Evolutionary conservation across 2,113 vertebrate genomes (phyloP), one percentile per base, ranked within the genome.

Genomic region (Heliornis fulica): DNA sequence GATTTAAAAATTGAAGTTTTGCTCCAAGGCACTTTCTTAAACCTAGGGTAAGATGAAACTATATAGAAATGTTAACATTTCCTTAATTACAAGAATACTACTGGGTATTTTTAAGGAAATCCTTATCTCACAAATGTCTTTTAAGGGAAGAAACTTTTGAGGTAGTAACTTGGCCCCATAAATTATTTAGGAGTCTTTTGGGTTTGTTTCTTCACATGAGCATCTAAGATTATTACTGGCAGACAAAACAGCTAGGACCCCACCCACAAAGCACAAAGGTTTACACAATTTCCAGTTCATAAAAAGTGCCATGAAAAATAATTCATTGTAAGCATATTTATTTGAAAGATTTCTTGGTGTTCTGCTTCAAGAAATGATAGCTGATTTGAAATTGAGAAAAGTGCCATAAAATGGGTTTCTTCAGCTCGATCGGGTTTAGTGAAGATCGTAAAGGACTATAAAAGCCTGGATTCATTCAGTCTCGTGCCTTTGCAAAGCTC

Each of bases 381-480:
- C 18, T 89, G 83, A 93, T 84, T 86, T 89, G 36, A 92, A 92
- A 92, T 60, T 78, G 90, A 92, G 64, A 75, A 36, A 94, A 92
- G 61, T 78, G 65, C 65, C 69, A 91, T 96, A 92, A 94, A 96
- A 96, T 46, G 72, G 45, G 38, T 90, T 96, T 89, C 83, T 92
- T 93, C 86, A 89, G 72, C 72, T 94, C 4, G 80, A 87, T 96
- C 90, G 76, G 96, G 90, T 95, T 96, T 92, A 94, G 83, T 64
- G 89, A 82, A 87, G 65, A 93, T 87, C 0, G 25, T 93, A 95
- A 96, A 93, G 65, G 53, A 96, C 88, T 95, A 69, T 82, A 94
- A 96, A 95, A 89, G 76, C 94, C 83, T 90, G 86, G 77, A 82
- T 94, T 94, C 65, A 78, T 96, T 95, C 94, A 92, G 65, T 80